phyloP scores from a whole-genome alignment of 64 coral and sea anemone genomes.

The Stichodactyla helianthus region DNA sequence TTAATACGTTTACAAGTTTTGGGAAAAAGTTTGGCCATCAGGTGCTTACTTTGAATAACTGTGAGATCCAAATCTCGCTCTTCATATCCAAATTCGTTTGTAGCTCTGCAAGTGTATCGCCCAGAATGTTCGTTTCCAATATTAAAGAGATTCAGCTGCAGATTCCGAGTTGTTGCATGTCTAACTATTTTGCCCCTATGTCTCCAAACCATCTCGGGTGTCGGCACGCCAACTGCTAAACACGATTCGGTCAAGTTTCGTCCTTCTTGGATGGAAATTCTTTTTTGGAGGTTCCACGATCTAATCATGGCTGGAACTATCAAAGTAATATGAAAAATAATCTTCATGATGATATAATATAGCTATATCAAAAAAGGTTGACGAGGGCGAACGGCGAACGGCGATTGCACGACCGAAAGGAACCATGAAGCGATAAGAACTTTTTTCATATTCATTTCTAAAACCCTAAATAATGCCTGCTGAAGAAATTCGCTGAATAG shows the following conservation, averaged over 20 bases:
- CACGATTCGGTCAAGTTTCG: neutral
- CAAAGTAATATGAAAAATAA: neutral
- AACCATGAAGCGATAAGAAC: no score
- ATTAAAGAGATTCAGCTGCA: neutral
- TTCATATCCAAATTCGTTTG: neutral
- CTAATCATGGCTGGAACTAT: neutral
- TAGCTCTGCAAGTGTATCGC: neutral
- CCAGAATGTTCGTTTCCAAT: neutral
- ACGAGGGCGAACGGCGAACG: no score
- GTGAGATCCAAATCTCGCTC: neutral
- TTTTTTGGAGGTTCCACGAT: neutral
- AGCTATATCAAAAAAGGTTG: no score
- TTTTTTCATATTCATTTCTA: no score
- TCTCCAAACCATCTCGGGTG: neutral
- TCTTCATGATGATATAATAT: no score
- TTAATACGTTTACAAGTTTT: no score
- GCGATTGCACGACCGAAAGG: no score
- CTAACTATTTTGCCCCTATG: neutral
- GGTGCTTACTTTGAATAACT: neutral
- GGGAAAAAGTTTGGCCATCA: no score
- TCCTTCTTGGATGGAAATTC: neutral
- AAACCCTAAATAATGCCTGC: no score
- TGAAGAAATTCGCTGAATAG: no score
- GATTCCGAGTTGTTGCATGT: neutral
- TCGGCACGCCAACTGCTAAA: neutral